These are phyloP conservation scores for Actinernus sp. DNA, from an alignment of 92 coral and sea anemone genomes.

Conservation along the genomic window DNA sequence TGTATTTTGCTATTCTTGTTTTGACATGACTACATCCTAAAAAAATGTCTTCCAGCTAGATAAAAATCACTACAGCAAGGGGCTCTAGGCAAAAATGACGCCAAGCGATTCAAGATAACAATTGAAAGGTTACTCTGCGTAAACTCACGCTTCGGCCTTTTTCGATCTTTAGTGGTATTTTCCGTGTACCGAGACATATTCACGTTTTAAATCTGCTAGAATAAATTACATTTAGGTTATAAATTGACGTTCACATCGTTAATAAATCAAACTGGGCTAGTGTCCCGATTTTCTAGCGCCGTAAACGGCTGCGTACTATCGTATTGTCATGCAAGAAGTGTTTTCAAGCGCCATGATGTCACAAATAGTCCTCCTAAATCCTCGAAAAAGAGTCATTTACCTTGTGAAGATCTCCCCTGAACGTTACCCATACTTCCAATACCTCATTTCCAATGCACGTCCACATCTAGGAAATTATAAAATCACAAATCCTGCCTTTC, in stretches of 20 bases:
- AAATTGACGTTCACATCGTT: neutral
- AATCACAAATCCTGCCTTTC: neutral
- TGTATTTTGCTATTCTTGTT: neutral
- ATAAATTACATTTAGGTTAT: neutral
- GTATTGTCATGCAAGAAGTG: constrained; percentile 36
- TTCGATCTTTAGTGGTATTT: no score
- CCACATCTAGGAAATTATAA: neutral
- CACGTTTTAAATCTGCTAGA: neutral
- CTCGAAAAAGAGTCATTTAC: constrained; percentile 16
- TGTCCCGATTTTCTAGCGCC: constrained; percentile 3
- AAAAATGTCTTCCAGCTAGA: no score
- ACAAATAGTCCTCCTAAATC: neutral
- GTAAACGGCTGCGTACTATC: constrained; percentile 16
- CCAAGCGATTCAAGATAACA: no score
- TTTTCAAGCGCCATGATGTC: neutral
- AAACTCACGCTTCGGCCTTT: no score
- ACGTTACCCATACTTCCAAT: constrained; percentile 56
- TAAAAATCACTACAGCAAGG: no score
- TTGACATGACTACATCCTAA: neutral
- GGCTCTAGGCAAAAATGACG: no score
- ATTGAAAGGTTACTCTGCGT: no score
- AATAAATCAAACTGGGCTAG: neutral
- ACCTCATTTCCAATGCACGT: constrained; percentile 4
- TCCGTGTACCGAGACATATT: no score
- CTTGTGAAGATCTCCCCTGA: constrained; percentile 62